Percentiles rank a stretch among this genome's conserved stretches.
These are phyloP conservation scores for Puntigrus tetrazona DNA, from an alignment of 2,113 vertebrate genomes.

Conservation along the genomic window DNA sequence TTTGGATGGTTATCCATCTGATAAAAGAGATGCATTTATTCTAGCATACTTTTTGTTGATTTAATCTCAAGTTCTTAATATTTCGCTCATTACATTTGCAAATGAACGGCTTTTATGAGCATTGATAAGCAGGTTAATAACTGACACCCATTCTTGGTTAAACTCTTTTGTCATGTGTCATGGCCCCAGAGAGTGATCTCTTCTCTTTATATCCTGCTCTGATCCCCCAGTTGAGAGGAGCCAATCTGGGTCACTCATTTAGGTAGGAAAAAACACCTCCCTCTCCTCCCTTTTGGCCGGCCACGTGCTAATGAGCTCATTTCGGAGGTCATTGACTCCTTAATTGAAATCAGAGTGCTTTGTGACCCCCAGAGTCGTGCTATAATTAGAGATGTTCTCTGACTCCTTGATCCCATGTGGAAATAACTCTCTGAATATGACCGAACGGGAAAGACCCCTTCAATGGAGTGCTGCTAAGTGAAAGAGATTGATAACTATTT, in stretches of 20 bases:
- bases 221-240: conserved; percentile 39
- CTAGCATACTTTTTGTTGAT: neutral
- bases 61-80: neutral
- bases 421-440: conserved; percentile 51
- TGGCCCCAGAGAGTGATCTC: conserved; percentile 38
- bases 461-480: neutral
- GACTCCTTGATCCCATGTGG: conserved; percentile 39
- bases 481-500: neutral
- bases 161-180: conserved; percentile 28
- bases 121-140: conserved; percentile 33
- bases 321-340: conserved; percentile 49
- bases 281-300: conserved; percentile 45
- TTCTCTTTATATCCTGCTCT: conserved; percentile 38
- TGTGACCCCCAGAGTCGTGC: conserved; percentile 41
- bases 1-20: neutral
- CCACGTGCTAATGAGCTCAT: conserved; percentile 55
- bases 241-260: conserved; percentile 57
- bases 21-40: neutral
- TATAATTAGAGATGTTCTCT: conserved; percentile 51
- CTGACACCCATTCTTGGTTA: conserved; percentile 9
- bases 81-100: neutral
- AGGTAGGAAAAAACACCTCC: conserved; percentile 44
- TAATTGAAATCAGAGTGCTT: conserved; percentile 57
- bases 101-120: neutral
- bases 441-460: neutral